Conservation (phyloP, 2,113 vertebrate species). For the Corythaeola cristata region DNA sequence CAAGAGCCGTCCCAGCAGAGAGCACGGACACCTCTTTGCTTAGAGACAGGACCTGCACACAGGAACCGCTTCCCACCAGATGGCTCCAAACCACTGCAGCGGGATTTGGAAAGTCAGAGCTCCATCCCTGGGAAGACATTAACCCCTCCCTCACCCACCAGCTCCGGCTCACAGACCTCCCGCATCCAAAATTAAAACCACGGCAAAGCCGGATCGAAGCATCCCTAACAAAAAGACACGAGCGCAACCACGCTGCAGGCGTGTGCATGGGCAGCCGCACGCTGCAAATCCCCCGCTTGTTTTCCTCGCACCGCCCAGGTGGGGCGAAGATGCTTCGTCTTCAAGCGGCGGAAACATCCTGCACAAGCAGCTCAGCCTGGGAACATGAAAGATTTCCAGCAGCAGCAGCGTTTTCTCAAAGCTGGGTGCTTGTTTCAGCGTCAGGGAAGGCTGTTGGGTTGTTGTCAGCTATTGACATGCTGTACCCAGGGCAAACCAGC, state of each 20-base stretch:
- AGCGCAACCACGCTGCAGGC: neutral
- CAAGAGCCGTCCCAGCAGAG: neutral
- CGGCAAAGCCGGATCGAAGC: rapidly evolving
- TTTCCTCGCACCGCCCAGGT: neutral
- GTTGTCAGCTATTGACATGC: neutral
- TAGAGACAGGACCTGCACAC: neutral
- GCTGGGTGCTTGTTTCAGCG: neutral
- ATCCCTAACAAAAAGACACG: neutral
- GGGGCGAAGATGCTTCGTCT: neutral
- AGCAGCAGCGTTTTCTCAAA: neutral
- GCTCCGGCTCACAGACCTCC: neutral
- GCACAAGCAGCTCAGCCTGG: neutral
- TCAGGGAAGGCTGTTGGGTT: neutral
- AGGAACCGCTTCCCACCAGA: neutral
- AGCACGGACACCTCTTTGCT: neutral
- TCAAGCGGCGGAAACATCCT: neutral
- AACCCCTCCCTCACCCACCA: neutral
- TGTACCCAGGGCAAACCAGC: neutral
- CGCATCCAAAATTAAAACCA: neutral
- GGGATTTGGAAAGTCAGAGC: neutral
- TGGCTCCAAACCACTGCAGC: neutral
- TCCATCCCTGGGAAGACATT: neutral
- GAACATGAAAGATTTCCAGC: neutral
- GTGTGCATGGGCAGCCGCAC: neutral
- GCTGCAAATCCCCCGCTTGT: neutral